Conservation (phyloP, 2,888 invertebrate genomes). For the Mythimna ferrago region DNA sequence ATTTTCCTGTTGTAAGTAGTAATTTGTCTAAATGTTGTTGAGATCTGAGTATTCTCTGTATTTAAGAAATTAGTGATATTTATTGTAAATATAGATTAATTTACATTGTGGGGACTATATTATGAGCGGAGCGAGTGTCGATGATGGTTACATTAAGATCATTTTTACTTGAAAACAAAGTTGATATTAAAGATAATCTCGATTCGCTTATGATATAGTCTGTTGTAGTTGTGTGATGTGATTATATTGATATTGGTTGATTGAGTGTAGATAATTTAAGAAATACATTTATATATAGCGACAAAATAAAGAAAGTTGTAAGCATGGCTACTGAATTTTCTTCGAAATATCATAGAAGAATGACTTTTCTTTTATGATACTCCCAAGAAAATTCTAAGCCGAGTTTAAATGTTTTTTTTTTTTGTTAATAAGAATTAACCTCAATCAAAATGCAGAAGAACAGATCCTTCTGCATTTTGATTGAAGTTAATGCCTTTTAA, state of each 20-base stretch:
- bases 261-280: not conserved
- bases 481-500: not conserved
- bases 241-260: conserved; percentile 33
- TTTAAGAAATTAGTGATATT: conserved; percentile 59
- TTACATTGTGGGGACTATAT: conserved; percentile 22
- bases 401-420: too few species aligned
- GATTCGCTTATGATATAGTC: conserved; percentile 17
- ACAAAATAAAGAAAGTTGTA: not conserved
- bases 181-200: not conserved
- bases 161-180: not conserved
- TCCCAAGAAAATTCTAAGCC: not conserved
- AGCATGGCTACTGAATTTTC: not conserved
- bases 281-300: not conserved
- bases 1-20: conserved; percentile 39
- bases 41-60: conserved; percentile 63
- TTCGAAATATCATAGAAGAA: too few species aligned
- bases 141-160: not conserved
- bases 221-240: conserved; percentile 16
- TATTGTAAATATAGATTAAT: conserved; percentile 65
- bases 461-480: not conserved
- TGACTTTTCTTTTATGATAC: not conserved
- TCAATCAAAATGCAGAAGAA: too few species aligned
- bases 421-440: too few species aligned
- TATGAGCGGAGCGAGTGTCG: conserved; percentile 6
- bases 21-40: conserved; percentile 49